phyloP scores from a whole-genome alignment of 64 coral and sea anemone species.

The Orbicella faveolata region DNA sequence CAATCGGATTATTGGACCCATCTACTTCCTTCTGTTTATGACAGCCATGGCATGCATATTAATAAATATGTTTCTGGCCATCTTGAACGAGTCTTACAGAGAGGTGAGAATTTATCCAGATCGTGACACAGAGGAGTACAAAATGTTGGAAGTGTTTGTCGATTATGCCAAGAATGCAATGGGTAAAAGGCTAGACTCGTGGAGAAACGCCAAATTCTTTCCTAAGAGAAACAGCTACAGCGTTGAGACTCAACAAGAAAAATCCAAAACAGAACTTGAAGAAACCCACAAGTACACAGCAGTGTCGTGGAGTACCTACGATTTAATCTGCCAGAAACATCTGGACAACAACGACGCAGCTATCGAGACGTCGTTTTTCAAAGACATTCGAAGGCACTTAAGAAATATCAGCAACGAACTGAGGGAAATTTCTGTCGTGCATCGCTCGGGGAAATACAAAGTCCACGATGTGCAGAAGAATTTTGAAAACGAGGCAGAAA shows the following conservation, averaged over 20 bases:
- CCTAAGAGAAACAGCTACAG: slow-evolving; percentile 68
- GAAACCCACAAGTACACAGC: slow-evolving; percentile 31
- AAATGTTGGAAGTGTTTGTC: slow-evolving; percentile 75
- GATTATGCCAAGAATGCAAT: slow-evolving; percentile 69
- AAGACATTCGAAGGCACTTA: slow-evolving; percentile 45
- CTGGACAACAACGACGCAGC: slow-evolving; percentile 9
- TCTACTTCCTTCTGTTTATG: slow-evolving; percentile 85
- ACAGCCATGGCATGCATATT: slow-evolving; percentile 82
- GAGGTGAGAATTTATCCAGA: slow-evolving; percentile 74
- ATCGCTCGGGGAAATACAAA: slow-evolving; percentile 74
- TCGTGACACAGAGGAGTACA: slow-evolving; percentile 59
- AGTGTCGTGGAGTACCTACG: slow-evolving; percentile 16
- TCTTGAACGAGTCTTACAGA: slow-evolving; percentile 82
- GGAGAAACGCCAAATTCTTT: slow-evolving; percentile 60
- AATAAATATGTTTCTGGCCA: slow-evolving; percentile 95
- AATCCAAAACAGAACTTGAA: background rate
- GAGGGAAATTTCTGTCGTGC: slow-evolving; percentile 40
- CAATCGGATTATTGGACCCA: slow-evolving; percentile 65
- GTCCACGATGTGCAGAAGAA: slow-evolving; percentile 44
- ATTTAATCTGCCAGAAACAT: background rate
- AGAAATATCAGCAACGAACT: slow-evolving; percentile 69
- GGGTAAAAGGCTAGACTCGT: slow-evolving; percentile 19
- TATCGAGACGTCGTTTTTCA: slow-evolving; percentile 44
- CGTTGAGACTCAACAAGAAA: slow-evolving; percentile 15
- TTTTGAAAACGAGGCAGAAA: background rate